A percentile compares a stretch with the other conserved stretches of the same genome.
These are phyloP conservation scores for Limonius californicus DNA, from an alignment of 1,140 invertebrate genomes.

Conservation along the genomic window DNA sequence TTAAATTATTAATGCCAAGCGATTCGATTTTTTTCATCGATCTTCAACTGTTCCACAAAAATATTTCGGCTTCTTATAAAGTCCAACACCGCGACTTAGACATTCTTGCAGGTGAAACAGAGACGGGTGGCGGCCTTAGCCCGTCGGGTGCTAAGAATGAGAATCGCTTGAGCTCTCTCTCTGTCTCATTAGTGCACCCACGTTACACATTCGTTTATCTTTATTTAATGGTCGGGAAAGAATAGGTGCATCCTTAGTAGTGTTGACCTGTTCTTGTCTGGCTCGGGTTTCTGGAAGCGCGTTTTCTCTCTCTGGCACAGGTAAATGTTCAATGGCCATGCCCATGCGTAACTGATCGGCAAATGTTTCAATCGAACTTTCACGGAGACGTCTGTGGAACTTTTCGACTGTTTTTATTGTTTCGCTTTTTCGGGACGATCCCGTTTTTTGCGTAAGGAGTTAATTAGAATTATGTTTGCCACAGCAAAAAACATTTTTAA, in stretches of 20 bases:
- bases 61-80: slow-evolving; percentile 14
- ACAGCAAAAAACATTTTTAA: too few species aligned
- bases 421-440: too few species aligned
- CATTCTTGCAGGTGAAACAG: slow-evolving; percentile 5
- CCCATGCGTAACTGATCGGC: slow-evolving; percentile 23
- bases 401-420: slow-evolving; percentile 15
- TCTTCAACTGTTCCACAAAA: not conserved
- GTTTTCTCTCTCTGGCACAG: slow-evolving; percentile 9
- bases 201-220: slow-evolving; percentile 23
- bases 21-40: not conserved
- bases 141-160: not conserved
- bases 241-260: slow-evolving; percentile 19
- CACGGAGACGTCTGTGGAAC: slow-evolving; percentile 15
- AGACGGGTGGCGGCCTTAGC: not conserved
- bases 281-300: not conserved
- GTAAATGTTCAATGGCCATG: slow-evolving; percentile 21
- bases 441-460: too few species aligned
- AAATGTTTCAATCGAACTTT: slow-evolving; percentile 25
- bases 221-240: slow-evolving; percentile 23
- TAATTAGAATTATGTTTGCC: too few species aligned
- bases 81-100: not conserved
- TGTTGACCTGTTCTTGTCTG: not conserved
- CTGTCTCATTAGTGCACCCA: slow-evolving; percentile 18
- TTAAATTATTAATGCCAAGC: not conserved
- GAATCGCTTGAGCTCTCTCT: not conserved